Percentiles rank a stretch among this genome's conserved stretches.
phyloP scores from a whole-genome alignment of 2,888 invertebrate species.

The Ormyrus thymus region DNA sequence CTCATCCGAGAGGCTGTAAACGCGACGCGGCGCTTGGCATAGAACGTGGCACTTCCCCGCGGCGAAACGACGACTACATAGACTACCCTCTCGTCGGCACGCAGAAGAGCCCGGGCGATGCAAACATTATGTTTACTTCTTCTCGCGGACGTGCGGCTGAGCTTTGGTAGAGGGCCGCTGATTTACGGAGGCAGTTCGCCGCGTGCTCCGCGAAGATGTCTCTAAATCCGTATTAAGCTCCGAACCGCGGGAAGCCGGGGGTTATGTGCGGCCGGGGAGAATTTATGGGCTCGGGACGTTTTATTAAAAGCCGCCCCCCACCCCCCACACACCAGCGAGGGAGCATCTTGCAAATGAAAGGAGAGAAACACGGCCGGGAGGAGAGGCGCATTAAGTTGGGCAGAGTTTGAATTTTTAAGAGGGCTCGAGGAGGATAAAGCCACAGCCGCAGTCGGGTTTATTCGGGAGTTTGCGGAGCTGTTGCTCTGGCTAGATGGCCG shows the following conservation, averaged over 20 bases:
- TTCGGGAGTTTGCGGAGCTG: background rate
- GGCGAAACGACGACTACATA: background rate
- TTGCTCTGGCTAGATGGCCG: background rate
- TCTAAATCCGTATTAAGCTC: slow-evolving; percentile 53
- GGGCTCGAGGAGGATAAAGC: background rate
- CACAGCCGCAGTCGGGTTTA: background rate
- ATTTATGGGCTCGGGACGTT: slow-evolving; percentile 35
- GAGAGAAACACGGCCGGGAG: background rate
- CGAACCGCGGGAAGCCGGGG: slow-evolving; percentile 31
- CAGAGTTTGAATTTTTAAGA: slow-evolving; percentile 23
- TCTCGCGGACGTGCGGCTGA: slow-evolving; percentile 16
- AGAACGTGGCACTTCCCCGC: background rate
- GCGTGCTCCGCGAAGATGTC: slow-evolving; percentile 46
- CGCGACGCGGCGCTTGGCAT: background rate
- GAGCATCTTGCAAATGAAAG: background rate
- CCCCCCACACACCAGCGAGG: background rate
- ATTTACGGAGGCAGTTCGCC: slow-evolving; percentile 50
- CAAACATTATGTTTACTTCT: slow-evolving; percentile 54
- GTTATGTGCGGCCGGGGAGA: background rate
- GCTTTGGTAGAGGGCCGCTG: slow-evolving; percentile 8
- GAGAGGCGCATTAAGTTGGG: background rate
- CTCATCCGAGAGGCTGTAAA: background rate
- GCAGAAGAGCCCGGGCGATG: background rate
- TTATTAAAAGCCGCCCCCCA: slow-evolving; percentile 27
- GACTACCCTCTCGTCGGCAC: background rate